Conservation (phyloP, 2,113 vertebrate genomes). For the Myiozetetes cayanensis region DNA sequence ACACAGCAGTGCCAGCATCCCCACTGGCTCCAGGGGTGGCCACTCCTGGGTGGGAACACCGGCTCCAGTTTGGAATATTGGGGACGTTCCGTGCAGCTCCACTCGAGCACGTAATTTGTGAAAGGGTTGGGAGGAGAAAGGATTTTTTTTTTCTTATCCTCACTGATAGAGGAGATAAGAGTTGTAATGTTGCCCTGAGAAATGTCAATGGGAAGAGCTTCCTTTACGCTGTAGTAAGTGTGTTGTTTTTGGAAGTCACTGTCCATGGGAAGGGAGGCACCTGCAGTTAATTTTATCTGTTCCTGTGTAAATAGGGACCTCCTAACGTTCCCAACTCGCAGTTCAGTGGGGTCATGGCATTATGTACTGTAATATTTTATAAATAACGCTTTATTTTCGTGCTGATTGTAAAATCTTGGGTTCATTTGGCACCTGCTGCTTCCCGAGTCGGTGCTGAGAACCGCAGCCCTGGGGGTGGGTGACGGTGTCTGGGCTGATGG, state of each 20-base stretch:
- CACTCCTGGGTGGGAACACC: neutral
- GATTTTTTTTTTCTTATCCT: neutral
- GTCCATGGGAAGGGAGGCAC: slow-evolving; percentile 63
- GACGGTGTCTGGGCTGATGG: rapidly evolving
- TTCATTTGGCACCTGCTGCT: slow-evolving; percentile 23
- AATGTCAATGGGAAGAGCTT: slow-evolving; percentile 2
- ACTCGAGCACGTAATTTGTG: neutral
- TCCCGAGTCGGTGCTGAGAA: neutral
- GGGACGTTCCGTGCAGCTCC: neutral
- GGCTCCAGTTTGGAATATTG: neutral
- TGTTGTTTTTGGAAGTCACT: slow-evolving; percentile 59
- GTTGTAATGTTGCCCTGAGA: neutral
- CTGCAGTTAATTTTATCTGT: slow-evolving; percentile 52
- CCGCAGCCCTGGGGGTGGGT: neutral
- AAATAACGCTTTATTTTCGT: slow-evolving; percentile 56
- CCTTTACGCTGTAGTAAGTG: neutral
- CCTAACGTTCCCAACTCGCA: neutral
- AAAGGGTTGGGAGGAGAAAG: neutral
- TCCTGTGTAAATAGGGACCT: slow-evolving; percentile 14
- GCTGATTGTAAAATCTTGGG: slow-evolving; percentile 38
- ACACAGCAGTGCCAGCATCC: neutral
- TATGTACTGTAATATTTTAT: slow-evolving; percentile 39
- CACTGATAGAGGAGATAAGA: slow-evolving; percentile 1
- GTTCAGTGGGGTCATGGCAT: slow-evolving; percentile 31
- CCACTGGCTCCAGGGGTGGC: rapidly evolving